Conservation (phyloP, 2,888 invertebrate species). For the Steinernema hermaphroditum region DNA sequence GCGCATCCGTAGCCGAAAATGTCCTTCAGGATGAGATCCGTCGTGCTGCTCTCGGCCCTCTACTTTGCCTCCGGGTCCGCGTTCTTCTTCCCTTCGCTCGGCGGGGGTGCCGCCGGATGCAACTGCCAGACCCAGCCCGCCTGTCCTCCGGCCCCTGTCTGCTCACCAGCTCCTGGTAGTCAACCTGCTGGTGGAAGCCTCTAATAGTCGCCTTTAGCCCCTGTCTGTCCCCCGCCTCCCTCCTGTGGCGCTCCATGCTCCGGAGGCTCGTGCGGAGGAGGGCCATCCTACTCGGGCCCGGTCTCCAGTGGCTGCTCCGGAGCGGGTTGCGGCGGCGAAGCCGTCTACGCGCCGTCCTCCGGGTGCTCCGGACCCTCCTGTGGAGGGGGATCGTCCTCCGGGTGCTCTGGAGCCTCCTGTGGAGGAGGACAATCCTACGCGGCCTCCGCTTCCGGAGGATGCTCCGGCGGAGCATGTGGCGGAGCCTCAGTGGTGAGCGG, state of each 20-base stretch:
- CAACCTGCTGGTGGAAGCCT: background rate
- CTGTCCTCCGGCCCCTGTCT: conserved; percentile 22
- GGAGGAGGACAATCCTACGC: background rate
- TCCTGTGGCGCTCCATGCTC: conserved; percentile 26
- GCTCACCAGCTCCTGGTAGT: background rate
- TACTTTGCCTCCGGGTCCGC: background rate
- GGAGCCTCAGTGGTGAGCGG: conserved; percentile 6
- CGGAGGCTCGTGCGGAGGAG: background rate
- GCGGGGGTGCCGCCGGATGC: conserved; percentile 22
- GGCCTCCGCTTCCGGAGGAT: background rate
- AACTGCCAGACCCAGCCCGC: conserved; percentile 22
- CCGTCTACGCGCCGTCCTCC: background rate
- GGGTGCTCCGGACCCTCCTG: background rate
- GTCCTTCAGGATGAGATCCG: background rate
- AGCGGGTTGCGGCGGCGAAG: background rate
- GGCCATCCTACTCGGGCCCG: background rate
- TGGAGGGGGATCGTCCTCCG: background rate
- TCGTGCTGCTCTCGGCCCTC: conserved; percentile 17
- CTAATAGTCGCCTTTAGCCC: conserved; percentile 2
- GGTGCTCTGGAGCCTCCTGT: background rate
- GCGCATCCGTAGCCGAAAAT: background rate
- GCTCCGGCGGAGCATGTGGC: background rate
- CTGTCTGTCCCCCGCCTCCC: conserved; percentile 21
- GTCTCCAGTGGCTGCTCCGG: background rate
- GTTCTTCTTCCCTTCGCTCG: conserved; percentile 18